Percentiles rank a stretch among this genome's conserved stretches.
Evolutionary conservation across 2,888 invertebrate species (phyloP).

Genomic region (Dyspetes luteomarginatus): DNA sequence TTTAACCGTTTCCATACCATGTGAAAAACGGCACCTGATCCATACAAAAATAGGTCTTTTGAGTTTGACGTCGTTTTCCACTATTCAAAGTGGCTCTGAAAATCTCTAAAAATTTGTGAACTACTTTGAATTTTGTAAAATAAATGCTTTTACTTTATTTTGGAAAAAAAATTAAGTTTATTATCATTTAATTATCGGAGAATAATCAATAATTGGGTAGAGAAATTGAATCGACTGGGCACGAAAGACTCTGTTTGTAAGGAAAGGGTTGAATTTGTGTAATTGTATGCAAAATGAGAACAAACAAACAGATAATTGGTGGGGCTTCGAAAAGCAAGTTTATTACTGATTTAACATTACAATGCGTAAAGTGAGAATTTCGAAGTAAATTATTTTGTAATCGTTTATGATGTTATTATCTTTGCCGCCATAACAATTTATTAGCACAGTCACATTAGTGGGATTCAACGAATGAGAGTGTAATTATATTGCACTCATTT

Average conservation of each 20-base stretch:
- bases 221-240: too few species aligned
- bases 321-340: slow-evolving; percentile 50
- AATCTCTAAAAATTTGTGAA: too few species aligned
- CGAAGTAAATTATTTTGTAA: slow-evolving; percentile 44
- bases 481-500: slow-evolving; percentile 59
- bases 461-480: slow-evolving; percentile 41
- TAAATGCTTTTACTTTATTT: too few species aligned
- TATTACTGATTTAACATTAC: slow-evolving; percentile 61
- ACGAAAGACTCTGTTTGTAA: not conserved
- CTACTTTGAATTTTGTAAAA: too few species aligned
- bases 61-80: too few species aligned
- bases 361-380: slow-evolving; percentile 56
- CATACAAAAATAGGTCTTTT: too few species aligned
- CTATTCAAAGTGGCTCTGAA: too few species aligned
- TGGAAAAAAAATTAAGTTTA: too few species aligned
- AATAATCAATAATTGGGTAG: too few species aligned
- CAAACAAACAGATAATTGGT: not conserved
- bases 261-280: not conserved
- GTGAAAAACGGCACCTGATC: too few species aligned
- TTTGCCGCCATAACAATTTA: slow-evolving; percentile 42
- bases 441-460: slow-evolving; percentile 31
- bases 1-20: too few species aligned
- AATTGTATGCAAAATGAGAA: not conserved
- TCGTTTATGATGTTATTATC: slow-evolving; percentile 36
- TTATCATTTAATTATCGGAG: too few species aligned